These are phyloP conservation scores for Nymphalis urticae DNA, from an alignment of 2,888 invertebrate genomes.

Conservation along the genomic window DNA sequence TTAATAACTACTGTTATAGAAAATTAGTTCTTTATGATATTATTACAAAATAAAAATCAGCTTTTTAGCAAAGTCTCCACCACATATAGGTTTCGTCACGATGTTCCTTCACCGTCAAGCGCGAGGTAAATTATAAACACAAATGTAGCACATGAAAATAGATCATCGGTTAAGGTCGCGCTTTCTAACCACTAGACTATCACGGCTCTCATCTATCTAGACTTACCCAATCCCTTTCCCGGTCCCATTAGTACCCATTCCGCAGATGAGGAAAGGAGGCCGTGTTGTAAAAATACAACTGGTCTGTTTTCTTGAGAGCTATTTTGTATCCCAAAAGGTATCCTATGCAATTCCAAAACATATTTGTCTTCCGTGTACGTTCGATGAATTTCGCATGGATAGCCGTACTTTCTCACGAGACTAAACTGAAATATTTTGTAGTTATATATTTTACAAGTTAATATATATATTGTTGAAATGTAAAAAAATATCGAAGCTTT, in stretches of 20 bases:
- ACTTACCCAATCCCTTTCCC: slow-evolving; percentile 79
- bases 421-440: slow-evolving; percentile 53
- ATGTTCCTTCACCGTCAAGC: no score
- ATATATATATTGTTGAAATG: no score
- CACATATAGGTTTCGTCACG: no score
- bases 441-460: no score
- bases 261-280: slow-evolving; percentile 88
- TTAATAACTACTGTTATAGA: neutral
- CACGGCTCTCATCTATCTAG: no score
- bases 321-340: slow-evolving; percentile 81
- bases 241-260: slow-evolving; percentile 89
- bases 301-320: slow-evolving; percentile 48
- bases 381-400: slow-evolving; percentile 86
- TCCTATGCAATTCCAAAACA: slow-evolving; percentile 89
- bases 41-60: no score
- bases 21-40: neutral
- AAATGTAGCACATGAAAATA: no score
- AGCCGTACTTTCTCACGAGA: slow-evolving; percentile 81
- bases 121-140: no score
- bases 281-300: slow-evolving; percentile 90
- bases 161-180: no score
- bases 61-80: no score
- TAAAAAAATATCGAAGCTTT: no score
- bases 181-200: no score
- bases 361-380: slow-evolving; percentile 91